A percentile compares a stretch with the other conserved stretches of the same genome.
Conservation (phyloP, 2,888 invertebrate species). For the Unio pictorum region DNA sequence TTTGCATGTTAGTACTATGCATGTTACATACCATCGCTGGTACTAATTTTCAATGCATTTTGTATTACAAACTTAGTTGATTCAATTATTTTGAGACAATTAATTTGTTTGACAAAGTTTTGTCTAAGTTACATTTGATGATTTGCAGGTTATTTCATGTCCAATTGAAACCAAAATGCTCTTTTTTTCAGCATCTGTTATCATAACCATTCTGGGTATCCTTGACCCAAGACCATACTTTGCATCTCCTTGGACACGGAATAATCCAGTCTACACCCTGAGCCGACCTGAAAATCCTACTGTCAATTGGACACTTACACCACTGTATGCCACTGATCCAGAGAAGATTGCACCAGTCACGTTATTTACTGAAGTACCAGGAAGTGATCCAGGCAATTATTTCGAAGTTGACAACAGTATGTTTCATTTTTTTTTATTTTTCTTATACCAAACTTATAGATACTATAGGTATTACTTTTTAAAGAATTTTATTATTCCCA, state of each 20-base stretch:
- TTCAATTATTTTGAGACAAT: no score
- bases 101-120: no score
- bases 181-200: conserved; percentile 44
- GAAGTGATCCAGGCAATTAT: conserved; percentile 25
- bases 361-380: conserved; percentile 26
- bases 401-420: conserved; percentile 33
- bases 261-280: conserved; percentile 25
- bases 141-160: no score
- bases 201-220: conserved; percentile 38
- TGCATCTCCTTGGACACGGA: conserved; percentile 30
- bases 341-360: conserved; percentile 19
- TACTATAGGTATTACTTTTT: no score
- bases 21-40: no score
- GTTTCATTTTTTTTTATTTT: conserved; percentile 4
- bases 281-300: conserved; percentile 30
- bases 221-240: conserved; percentile 35
- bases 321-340: conserved; percentile 46
- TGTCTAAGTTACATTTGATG: no score
- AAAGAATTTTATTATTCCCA: no score
- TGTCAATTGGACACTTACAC: conserved; percentile 24
- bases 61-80: no score
- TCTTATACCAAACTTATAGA: neutral
- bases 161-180: neutral
- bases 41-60: no score
- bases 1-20: no score